Percentiles rank a stretch among this genome's conserved stretches.
Conservation (phyloP, 2,113 vertebrate species). For the crab-eating macaque (Macaca fascicularis) region T2T-MFA8v1.1 NC_088376.1:92987001-92987500, state of each 20-base stretch:
- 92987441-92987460: neutral
- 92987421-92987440: neutral
- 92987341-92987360: neutral
- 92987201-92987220: neutral
- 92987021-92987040: neutral
- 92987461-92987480: neutral
- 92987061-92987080: neutral
- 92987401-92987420: constrained; percentile 14
- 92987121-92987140: neutral
- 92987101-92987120: neutral
- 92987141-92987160: neutral
- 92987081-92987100: neutral
- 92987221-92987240: neutral
- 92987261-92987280: neutral
- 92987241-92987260: neutral
- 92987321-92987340: neutral
- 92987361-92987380: neutral
- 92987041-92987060: neutral
- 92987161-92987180: neutral
- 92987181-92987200: neutral
- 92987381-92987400: neutral
- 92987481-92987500: neutral
- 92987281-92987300: neutral
- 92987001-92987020: neutral
- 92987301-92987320: neutral